Evolutionary conservation across 1,140 invertebrate species (phyloP).

Genomic region (Zeugodacus cucurbitae): DNA sequence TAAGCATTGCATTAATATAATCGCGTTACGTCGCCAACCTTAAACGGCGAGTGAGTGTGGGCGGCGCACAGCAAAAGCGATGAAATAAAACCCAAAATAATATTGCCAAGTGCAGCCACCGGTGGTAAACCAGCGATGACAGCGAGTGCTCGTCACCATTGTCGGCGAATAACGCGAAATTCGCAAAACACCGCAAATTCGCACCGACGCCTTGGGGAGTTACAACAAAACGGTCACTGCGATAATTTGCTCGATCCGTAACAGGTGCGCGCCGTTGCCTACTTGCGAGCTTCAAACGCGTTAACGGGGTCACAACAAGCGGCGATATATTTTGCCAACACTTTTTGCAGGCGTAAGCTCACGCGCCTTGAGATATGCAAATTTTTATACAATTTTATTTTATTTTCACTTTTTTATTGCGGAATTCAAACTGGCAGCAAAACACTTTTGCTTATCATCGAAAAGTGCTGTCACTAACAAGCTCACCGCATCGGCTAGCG

Average conservation of each 20-base stretch:
- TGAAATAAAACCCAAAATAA: background rate
- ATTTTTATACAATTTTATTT: background rate
- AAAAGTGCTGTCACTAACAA: background rate
- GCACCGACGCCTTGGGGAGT: background rate
- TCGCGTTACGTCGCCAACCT: background rate
- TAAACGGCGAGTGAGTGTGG: background rate
- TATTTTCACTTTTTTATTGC: background rate
- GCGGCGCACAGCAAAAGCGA: background rate
- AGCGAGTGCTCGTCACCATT: background rate
- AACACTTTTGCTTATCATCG: background rate
- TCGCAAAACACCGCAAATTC: background rate
- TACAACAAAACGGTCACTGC: no score
- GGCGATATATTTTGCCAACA: background rate
- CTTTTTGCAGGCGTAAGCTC: background rate
- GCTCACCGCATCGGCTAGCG: background rate
- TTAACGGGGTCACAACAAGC: background rate
- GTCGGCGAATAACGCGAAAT: background rate
- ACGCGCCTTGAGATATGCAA: conserved; percentile 3
- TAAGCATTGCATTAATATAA: conserved; percentile 8
- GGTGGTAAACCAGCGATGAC: background rate
- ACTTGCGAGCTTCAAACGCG: background rate
- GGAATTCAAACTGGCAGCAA: background rate
- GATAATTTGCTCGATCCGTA: background rate
- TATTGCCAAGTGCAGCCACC: no score
- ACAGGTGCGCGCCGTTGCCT: background rate